Evolutionary conservation across 2,797 vertebrate species (phyloP), one percentile per base, ranked within the genome.

Genomic region (Micrastur ruficollis): DNA sequence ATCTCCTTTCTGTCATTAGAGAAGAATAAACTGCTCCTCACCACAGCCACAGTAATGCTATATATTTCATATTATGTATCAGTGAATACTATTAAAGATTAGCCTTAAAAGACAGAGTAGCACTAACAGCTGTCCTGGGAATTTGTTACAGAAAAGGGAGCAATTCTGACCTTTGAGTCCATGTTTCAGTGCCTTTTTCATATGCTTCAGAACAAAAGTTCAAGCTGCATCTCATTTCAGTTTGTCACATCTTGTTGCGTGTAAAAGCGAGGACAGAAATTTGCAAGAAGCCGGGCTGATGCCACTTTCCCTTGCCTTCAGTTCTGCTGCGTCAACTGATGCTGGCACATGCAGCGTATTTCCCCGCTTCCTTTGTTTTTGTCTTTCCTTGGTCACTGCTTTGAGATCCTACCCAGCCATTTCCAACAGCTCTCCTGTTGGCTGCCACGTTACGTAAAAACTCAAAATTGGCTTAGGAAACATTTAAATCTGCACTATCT

Each of bases 71-170:
- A 91, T 56, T 56, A 66, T 0, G 0, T 84, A 49, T 40, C 61
- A 76, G 72, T 67, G 78, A 94, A 74, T 81, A 79, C 20, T 40
- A 66, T 78, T 86, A 89, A 79, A 92, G 90, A 88, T 86, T 79
- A 95, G 72, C 50, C 32, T 89, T 94, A 86, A 81, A 96, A 67
- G 82, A 94, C 55, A 88, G 67, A 68, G 52, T 17, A 92, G 53
- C 55, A 89, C 83, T 93, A 94, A 95, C 29, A 95, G 49, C 78
- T 96, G 46, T 82, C 89, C 65, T 82, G 70, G 93, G 92, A 95
- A 94, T 73, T 59, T 25, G 67, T 89, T 92, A 91, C 59, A 89
- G 81, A 90, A 96, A 92, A 76, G 49, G 38, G 90, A 95, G 86
- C 62, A 85, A 56, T 68, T 53, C 58, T 94, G 56, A 90, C 90